A percentile compares a stretch with the other conserved stretches of the same genome.
These are phyloP conservation scores for Platycercus adscitus DNA, from an alignment of 2,113 vertebrate genomes.

Conservation along the genomic window DNA sequence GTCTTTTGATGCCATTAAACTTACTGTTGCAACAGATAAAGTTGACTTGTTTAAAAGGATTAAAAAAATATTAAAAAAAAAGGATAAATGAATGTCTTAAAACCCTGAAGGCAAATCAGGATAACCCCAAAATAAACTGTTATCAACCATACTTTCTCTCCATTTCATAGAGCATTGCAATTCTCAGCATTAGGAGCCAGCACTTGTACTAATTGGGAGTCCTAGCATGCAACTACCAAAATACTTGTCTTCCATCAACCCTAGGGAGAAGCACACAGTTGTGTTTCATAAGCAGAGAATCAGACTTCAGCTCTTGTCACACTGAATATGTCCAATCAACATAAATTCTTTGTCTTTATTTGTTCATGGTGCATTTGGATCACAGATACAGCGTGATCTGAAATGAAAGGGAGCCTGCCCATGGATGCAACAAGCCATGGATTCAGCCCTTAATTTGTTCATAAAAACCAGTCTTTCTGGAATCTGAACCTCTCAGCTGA, in stretches of 20 bases:
- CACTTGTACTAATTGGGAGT: slow-evolving; percentile 4
- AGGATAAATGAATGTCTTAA: background rate
- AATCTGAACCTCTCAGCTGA: background rate
- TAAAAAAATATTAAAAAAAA: background rate
- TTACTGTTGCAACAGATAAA: background rate
- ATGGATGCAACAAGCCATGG: background rate
- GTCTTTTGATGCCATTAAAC: background rate
- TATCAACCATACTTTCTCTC: background rate
- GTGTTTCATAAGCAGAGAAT: slow-evolving; percentile 34
- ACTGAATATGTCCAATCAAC: slow-evolving; percentile 44
- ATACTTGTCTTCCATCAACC: slow-evolving; percentile 5
- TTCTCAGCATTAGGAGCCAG: background rate
- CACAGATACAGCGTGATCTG: background rate
- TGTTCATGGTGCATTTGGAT: background rate
- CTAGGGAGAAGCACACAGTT: background rate
- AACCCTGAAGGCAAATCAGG: background rate
- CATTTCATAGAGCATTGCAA: background rate
- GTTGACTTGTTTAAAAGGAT: background rate
- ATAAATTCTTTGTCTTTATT: slow-evolving; percentile 52
- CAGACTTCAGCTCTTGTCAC: slow-evolving; percentile 47
- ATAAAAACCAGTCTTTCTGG: background rate
- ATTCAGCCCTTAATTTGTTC: slow-evolving; percentile 7
- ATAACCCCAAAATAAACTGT: background rate
- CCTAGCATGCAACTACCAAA: slow-evolving; percentile 27
- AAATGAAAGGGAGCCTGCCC: slow-evolving; percentile 22